Base-by-base conservation (phyloP, 1,140 invertebrate species). In the Mercenaria mercenaria region DNA sequence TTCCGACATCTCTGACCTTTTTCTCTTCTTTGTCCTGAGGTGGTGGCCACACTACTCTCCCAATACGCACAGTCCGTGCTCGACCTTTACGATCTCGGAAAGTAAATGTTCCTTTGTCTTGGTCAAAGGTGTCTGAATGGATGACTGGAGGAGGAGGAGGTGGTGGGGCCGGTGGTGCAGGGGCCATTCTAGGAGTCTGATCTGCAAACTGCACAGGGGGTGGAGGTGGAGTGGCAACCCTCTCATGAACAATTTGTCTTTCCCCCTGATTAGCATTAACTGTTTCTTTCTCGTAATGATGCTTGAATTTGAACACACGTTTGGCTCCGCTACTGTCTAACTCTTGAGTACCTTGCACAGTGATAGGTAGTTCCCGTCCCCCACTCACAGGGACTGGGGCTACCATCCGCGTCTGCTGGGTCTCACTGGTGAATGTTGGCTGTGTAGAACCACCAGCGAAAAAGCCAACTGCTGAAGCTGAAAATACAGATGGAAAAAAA, bases 31-130 rank as follows among this genome's bases (percentile, higher is more conserved):
- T 89, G 20, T 91, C 72, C 1, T 91, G 82, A 1, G 98, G 98
- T 26, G 99, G 99, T 41, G 99, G 99, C 98, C 99, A 99, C 80
- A 98, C 96, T 98, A 99, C 99, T 96, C 99, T 99, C 15, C 99
- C 99, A 77, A 99, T 99, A 67, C 99, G 96, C 10, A 99, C 98
- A 0, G 99, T 99, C 94, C 99, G 99, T 0, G 99, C 99, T 67
- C 99, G 96, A 0, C 98, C 98, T 91, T 99, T 87, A 47, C 90
- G 92, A 80, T 95, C 94, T 37, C 90, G 91, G 64, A 95, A 93
- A 76, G 94, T 93, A 64, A 93, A 94, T 13, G 92, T 94, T 26
- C 93, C 94, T 81, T 92, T 92, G n/a, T 94, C 92, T 15, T 90
- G 88, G 80, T 95, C 93, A 92, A 98, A 97, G 96, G 0, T 97